Evolutionary conservation across 2,888 invertebrate species (phyloP).

Genomic region (Odontocolon sp.): DNA sequence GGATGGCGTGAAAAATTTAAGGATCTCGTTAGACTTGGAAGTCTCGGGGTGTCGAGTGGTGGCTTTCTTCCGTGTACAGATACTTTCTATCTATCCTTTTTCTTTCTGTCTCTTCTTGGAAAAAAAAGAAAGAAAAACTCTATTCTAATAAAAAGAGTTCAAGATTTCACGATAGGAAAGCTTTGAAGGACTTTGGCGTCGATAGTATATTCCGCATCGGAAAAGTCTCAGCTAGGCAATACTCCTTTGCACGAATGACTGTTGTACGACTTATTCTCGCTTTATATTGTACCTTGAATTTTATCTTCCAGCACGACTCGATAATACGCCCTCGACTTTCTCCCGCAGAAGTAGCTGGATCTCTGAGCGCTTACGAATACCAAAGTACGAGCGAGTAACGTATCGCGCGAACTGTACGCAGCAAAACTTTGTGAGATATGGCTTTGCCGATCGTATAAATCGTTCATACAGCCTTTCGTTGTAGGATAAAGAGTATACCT

Average conservation of each 20-base stretch:
- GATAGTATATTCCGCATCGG: background rate
- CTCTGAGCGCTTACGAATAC: conserved; percentile 31
- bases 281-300: background rate
- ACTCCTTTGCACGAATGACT: background rate
- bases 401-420: conserved; percentile 30
- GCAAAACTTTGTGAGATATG: conserved; percentile 62
- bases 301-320: background rate
- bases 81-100: conserved; percentile 26
- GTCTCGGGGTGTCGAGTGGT: conserved; percentile 51
- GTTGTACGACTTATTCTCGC: conserved; percentile 9
- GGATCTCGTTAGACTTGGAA: conserved; percentile 56
- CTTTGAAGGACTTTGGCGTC: background rate
- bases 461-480: conserved; percentile 58
- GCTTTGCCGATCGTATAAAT: conserved; percentile 62
- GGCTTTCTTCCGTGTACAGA: background rate
- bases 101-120: background rate
- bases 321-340: conserved; percentile 26
- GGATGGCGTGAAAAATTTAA: conserved; percentile 52
- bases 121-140: background rate
- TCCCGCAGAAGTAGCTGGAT: conserved; percentile 4
- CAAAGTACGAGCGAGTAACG: conserved; percentile 21
- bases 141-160: background rate
- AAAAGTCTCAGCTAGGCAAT: conserved; percentile 6
- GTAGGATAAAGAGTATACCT: conserved; percentile 48
- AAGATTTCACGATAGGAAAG: conserved; percentile 8